Evolutionary conservation across 2,888 invertebrate genomes (phyloP), one percentile per base, ranked within the genome.

Genomic region (Troides oblongomaculatus): DNA sequence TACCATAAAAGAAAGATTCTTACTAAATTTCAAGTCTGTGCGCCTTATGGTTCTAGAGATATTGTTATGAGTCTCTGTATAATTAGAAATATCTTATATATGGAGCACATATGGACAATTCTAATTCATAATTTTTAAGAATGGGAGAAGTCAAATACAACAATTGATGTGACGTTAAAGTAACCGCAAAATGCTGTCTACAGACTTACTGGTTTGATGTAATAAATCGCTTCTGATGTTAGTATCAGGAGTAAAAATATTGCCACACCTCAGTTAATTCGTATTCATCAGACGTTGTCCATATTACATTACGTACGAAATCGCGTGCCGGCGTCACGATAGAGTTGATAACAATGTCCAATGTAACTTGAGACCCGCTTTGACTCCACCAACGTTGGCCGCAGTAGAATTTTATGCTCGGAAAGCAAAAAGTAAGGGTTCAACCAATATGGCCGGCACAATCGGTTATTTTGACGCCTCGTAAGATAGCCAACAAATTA

Each of bases 251-350:
- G 53, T 60, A 80, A 84, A 85, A 84, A 86, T 87, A 84, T 84
- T 83, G 80, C 84, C 85, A 83, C 86, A 87, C 83, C 84, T 83
- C 73, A 74, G 74, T 83, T 87, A 84, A 85, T 91, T 88, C 74
- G 83, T 89, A 90, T 90, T 84, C 90, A 87, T 83, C 83, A 81
- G 81, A 75, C 83, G 88, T 88, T 81, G 75, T 79, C 80, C 85
- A 87, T 90, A 90, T 89, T 87, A 87, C 86, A 84, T 89, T 89
- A 88, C 89, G 81, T 77, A 80, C 79, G 81, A 81, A 86, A 88
- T 89, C 86, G 88, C 89, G 87, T 88, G 88, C 85, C 79, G 77
- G 79, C 81, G 81, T 84, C 83, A 80, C 73, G 83, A 84, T 85
- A 85, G 75, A 72, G 72, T 77, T 78, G 87, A 89, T 88, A 89